phyloP scores from a whole-genome alignment of 1,140 invertebrate species.

The Nilaparvata lugens region DNA sequence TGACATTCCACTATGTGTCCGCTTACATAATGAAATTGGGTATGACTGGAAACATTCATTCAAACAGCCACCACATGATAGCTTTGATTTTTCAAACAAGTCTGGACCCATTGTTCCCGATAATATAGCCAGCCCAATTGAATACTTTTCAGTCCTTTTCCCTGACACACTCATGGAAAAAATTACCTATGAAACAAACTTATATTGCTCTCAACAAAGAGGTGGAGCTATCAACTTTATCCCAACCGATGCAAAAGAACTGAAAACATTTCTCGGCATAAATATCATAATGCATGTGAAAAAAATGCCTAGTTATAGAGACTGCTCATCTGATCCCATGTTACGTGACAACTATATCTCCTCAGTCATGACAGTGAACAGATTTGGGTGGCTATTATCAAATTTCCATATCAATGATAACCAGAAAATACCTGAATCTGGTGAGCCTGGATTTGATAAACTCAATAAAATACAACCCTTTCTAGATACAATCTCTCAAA shows the following conservation, averaged over 20 bases:
- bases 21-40: too few species aligned
- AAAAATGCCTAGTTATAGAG: neutral
- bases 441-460: neutral
- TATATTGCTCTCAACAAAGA: neutral
- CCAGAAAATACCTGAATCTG: neutral
- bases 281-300: neutral
- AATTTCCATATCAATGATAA: neutral
- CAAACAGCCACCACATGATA: too few species aligned
- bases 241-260: neutral
- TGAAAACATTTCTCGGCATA: neutral
- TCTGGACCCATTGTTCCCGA: too few species aligned
- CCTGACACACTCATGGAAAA: neutral
- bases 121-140: slow-evolving; percentile 1
- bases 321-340: neutral
- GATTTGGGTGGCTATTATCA: neutral
- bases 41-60: too few species aligned
- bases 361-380: neutral
- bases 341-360: neutral
- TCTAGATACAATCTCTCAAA: neutral
- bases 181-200: neutral
- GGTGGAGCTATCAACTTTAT: neutral
- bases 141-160: neutral
- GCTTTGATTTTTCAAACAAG: too few species aligned
- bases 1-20: too few species aligned
- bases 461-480: neutral